phyloP scores from a whole-genome alignment of 2,888 invertebrate species.

The Drosophila aldrichi region DNA sequence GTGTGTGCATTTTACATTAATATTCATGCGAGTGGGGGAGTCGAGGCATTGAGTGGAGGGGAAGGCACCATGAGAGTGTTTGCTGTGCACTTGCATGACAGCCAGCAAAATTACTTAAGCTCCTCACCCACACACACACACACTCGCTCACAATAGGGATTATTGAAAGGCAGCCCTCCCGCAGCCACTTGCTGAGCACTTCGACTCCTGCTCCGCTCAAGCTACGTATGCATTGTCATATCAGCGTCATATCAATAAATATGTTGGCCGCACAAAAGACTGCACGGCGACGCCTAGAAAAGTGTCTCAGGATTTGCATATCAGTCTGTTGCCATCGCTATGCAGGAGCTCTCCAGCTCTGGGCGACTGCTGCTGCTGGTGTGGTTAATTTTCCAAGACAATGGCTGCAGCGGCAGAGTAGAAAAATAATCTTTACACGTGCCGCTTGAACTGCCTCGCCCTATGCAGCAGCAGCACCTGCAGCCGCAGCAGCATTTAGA shows the following conservation, averaged over 20 bases:
- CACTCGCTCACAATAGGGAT: constrained; percentile 39
- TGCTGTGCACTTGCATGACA: constrained; percentile 76
- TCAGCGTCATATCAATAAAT: constrained; percentile 80
- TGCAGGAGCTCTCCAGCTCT: constrained; percentile 36
- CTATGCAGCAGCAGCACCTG: constrained; percentile 33
- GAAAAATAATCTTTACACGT: constrained; percentile 75
- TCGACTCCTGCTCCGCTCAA: constrained; percentile 4
- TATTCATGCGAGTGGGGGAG: constrained; percentile 57
- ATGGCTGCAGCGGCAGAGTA: constrained; percentile 62
- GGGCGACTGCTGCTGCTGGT: constrained; percentile 51
- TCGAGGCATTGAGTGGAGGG: not conserved
- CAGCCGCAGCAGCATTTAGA: constrained; percentile 23
- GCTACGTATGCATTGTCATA: constrained; percentile 65
- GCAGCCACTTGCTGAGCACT: constrained; percentile 31
- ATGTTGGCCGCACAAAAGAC: constrained; percentile 70
- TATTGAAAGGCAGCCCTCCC: constrained; percentile 50
- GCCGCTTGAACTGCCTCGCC: constrained; percentile 68
- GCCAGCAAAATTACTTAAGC: constrained; percentile 76
- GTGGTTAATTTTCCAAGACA: constrained; percentile 81
- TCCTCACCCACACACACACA: constrained; percentile 24
- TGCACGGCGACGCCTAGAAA: constrained; percentile 41
- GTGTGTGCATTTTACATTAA: constrained; percentile 79
- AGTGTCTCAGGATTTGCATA: constrained; percentile 67
- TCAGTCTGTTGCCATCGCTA: constrained; percentile 49
- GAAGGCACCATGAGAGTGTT: constrained; percentile 50